Evolutionary conservation across 2,888 invertebrate species (phyloP).

Genomic region (Miltochrista miniata): DNA sequence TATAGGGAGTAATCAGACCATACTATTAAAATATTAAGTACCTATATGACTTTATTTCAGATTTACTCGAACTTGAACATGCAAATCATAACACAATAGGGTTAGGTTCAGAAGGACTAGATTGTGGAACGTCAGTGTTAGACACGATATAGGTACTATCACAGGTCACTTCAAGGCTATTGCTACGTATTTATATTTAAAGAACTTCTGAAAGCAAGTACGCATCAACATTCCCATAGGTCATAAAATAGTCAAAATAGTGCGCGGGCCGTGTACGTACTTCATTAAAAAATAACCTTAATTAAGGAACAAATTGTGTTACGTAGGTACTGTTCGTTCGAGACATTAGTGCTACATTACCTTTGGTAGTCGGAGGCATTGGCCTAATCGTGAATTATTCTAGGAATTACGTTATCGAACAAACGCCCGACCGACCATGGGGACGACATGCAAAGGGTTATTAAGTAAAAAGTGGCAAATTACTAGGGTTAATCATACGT

Average conservation of each 20-base stretch:
- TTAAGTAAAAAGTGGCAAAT: constrained; percentile 52
- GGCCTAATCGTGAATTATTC: constrained; percentile 43
- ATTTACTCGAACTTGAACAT: too few relatives aligned
- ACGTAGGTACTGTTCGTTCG: constrained; percentile 3
- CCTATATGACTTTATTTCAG: too few relatives aligned
- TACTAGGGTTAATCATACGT: constrained; percentile 55
- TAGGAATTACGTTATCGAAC: constrained; percentile 39
- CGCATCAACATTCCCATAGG: constrained; percentile 27
- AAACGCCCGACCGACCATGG: constrained; percentile 7
- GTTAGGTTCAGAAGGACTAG: too few relatives aligned
- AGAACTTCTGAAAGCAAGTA: constrained; percentile 31
- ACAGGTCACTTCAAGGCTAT: too few relatives aligned
- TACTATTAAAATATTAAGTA: too few relatives aligned
- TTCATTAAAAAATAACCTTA: constrained; percentile 37
- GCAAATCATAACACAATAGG: too few relatives aligned
- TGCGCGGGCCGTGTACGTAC: constrained; percentile 17
- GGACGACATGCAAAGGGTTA: constrained; percentile 48
- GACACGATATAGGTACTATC: too few relatives aligned
- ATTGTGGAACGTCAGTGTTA: too few relatives aligned
- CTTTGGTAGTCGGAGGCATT: constrained; percentile 30
- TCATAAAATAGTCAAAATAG: constrained; percentile 37
- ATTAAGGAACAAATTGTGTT: constrained; percentile 25
- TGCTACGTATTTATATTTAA: constrained; percentile 15
- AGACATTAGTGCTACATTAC: constrained; percentile 16
- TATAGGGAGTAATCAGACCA: too few relatives aligned